Evolutionary conservation across 2,113 vertebrate species (phyloP), one percentile per base, ranked within the genome.

Genomic region (Amphiprion ocellaris): DNA sequence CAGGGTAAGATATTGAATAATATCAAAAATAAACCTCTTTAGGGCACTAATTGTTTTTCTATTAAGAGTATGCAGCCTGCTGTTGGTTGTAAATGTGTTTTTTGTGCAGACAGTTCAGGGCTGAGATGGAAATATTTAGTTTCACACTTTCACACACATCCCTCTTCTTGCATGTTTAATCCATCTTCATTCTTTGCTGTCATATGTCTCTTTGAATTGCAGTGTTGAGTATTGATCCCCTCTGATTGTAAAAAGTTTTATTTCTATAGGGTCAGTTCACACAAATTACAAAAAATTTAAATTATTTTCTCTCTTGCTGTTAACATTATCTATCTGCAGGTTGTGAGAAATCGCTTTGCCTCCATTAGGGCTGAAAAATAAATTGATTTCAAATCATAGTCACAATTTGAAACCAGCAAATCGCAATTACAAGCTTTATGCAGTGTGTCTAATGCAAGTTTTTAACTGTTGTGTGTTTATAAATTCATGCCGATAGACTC

Each of bases 41-140:
- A 41, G 16, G 28, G 37, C 37, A 6, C 12, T 47, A 3, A 7
- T 10, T 24, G 5, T 28, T 5, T 49, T 21, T 52, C 41, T 17
- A n/a, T 28, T 8, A 44, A 21, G 21, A 56, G 10, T 16, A 4
- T 3, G 24, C 11, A 37, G 10, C 61, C 12, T 23, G 0, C 33
- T 23, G 59, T 16, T 37, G 16, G 26, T 19, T 47, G 26, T 24
- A 5, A 33, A 14, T 14, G 2, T 21, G 11, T 24, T 24, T 19
- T 23, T 2, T 69, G 41, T 44, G 30, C 0, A 6, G 50, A 63
- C 2, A 21, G 30, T 41, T 9, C 14, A 9, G 19, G 19, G 41
- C 0, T 0, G 39, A 69, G 12, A 54, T 11, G n/a, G 26, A 11
- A 68, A 65, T 11, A 1, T 44, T 59, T 26, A 26, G 3, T 26